Percentiles rank a stretch among this genome's conserved stretches.
These are phyloP conservation scores for Hypselothyrea guttata DNA, from an alignment of 2,888 invertebrate genomes.

Conservation along the genomic window DNA sequence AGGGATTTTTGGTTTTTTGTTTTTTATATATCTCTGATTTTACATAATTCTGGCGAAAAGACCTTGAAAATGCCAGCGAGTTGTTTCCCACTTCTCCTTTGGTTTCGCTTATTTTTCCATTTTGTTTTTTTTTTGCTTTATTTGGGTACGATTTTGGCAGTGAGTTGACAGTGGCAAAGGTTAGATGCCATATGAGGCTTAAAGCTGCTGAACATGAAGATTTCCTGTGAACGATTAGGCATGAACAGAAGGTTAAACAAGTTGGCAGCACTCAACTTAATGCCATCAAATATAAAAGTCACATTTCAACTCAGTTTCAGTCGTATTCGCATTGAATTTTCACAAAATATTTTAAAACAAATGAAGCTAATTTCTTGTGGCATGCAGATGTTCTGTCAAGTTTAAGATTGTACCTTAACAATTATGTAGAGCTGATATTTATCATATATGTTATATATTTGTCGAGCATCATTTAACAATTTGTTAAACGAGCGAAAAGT, in stretches of 20 bases:
- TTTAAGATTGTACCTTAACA: conserved; percentile 8
- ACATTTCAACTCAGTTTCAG: conserved; percentile 18
- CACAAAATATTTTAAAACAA: conserved; percentile 7
- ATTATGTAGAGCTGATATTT: conserved; percentile 9
- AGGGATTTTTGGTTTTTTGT: conserved; percentile 13
- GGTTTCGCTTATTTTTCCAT: not conserved
- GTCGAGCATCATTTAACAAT: conserved; percentile 33
- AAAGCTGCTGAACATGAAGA: conserved; percentile 25
- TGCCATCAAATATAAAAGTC: conserved; percentile 17
- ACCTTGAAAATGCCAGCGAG: conserved; percentile 30
- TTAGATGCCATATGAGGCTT: conserved; percentile 30
- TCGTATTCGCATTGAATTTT: too few relatives aligned
- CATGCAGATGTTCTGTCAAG: conserved; percentile 6
- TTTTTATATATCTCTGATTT: conserved; percentile 21
- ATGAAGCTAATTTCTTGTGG: conserved; percentile 6
- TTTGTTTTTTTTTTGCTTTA: conserved; percentile 4
- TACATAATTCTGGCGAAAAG: conserved; percentile 33
- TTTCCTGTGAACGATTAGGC: conserved; percentile 26
- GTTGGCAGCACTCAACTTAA: conserved; percentile 16
- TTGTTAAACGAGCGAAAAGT: conserved; percentile 31
- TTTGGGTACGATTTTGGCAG: conserved; percentile 2
- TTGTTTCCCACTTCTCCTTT: not conserved
- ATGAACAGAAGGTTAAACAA: conserved; percentile 34
- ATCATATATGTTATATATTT: conserved; percentile 14
- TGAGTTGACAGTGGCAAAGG: conserved; percentile 20